phyloP scores from a whole-genome alignment of 2,888 invertebrate genomes.

The Hirtodrosophila duncani region DNA sequence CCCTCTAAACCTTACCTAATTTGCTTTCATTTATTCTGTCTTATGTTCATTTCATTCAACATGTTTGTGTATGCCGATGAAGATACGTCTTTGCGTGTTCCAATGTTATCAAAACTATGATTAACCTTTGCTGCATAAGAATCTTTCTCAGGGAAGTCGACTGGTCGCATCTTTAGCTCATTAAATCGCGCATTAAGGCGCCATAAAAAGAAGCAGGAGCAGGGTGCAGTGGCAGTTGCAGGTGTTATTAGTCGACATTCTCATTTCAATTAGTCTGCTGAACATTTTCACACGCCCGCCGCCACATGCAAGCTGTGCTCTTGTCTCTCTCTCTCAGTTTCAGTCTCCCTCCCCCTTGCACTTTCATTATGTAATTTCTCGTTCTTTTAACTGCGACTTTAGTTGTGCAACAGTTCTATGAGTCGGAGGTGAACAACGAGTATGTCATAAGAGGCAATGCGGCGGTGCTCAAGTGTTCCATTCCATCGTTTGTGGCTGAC shows the following conservation, averaged over 20 bases:
- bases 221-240: conserved; percentile 18
- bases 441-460: conserved; percentile 87
- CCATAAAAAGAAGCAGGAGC: conserved; percentile 42
- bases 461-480: conserved; percentile 86
- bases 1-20: conserved; percentile 14
- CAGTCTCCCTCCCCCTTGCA: neutral
- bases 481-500: conserved; percentile 87
- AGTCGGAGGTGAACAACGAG: conserved; percentile 86
- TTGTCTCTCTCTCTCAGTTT: conserved; percentile 2
- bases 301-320: conserved; percentile 45
- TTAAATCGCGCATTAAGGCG: conserved; percentile 42
- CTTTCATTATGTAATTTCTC: conserved; percentile 31
- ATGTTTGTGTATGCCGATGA: conserved; percentile 28
- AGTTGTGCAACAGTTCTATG: conserved; percentile 86
- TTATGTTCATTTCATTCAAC: conserved; percentile 22
- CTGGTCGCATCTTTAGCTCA: conserved; percentile 23
- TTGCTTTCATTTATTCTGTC: conserved; percentile 32
- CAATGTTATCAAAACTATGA: conserved; percentile 47
- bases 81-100: conserved; percentile 53
- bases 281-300: conserved; percentile 48
- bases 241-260: conserved; percentile 23
- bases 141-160: conserved; percentile 54
- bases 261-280: conserved; percentile 58
- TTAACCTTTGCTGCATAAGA: conserved; percentile 41
- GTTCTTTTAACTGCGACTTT: conserved; percentile 17